Evolutionary conservation across 53 echinoderm and acorn worm genomes (phyloP), one percentile per base, ranked within the genome.

Genomic region (Pentamera pediparva): DNA sequence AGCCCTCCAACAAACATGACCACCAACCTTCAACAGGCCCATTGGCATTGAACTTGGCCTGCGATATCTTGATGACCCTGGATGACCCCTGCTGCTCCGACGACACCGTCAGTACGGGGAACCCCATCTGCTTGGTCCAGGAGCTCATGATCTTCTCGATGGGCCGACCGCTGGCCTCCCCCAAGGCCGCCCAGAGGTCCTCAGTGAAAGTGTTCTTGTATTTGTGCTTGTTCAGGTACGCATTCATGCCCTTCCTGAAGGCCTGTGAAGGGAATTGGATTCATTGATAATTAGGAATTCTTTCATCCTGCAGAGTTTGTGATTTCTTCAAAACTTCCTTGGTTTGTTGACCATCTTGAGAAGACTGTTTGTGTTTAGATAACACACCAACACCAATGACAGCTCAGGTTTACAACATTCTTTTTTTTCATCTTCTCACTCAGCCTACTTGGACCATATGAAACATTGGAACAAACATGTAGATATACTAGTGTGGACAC

Each of bases 81-180:
- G 83, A 80, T 5, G 81, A 81, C 62, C 89, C 98, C 38, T 98
- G 32, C 41, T 84, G 89, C 39, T 82, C 76, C 21, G 89, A 59
- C 19, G 98, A 72, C n/a, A 98, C 98, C 32, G 86, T 83, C 30
- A 98, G 77, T 39, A 92, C 89, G 13, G 98, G 98, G 65, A 98
- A 98, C 20, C 98, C 98, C 98, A 83, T 98, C 80, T 98, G 91
- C 33, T 92, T 89, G 67, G 98, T 98, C 98, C 98, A 96, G 38
- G 98, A 80, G 36, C 80, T 85, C 98, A 96, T 96, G 77, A 96
- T 84, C 32, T 75, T 79, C 62, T 88, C 82, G 36, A 96, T 88
- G 29, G 86, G 81, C 63, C 86, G 85, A 17, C 88, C 88, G 28
- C 91, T 88, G 59, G 96, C 85, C 35, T 91, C 81, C 22, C 79